Evolutionary conservation across 2,888 invertebrate species (phyloP).

Genomic region (Eristalis pertinax): DNA sequence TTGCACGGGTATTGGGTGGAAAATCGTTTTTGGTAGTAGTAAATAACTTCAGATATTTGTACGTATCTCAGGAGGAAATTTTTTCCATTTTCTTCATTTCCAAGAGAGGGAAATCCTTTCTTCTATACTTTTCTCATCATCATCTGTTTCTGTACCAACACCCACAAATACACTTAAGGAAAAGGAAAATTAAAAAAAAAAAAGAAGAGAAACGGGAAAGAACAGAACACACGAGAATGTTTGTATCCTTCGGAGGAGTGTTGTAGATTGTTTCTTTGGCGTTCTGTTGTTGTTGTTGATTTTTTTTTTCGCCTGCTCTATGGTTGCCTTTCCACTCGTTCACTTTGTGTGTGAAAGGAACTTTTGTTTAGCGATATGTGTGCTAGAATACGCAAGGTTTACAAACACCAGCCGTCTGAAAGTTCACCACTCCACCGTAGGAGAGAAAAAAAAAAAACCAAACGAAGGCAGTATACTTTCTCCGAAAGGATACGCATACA

Average conservation of each 20-base stretch:
- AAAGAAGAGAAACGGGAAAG: conserved; percentile 6
- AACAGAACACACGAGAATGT: conserved; percentile 8
- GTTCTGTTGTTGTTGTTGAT: conserved; percentile 19
- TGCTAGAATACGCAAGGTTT: conserved; percentile 68
- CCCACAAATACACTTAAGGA: conserved; percentile 43
- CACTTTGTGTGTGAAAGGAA: conserved; percentile 39
- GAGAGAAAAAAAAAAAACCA: background rate
- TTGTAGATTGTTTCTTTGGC: conserved; percentile 19
- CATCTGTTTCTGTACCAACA: conserved; percentile 65
- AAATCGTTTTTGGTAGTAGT: conserved; percentile 48
- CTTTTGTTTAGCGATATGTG: conserved; percentile 66
- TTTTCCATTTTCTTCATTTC: conserved; percentile 18
- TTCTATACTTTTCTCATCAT: conserved; percentile 48
- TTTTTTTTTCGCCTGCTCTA: conserved; percentile 7
- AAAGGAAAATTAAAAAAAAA: background rate
- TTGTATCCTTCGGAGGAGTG: conserved; percentile 47
- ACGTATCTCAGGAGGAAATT: conserved; percentile 59
- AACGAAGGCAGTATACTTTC: background rate
- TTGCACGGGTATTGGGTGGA: conserved; percentile 4
- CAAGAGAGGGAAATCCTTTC: conserved; percentile 63
- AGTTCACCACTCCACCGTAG: conserved; percentile 43
- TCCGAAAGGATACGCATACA: background rate
- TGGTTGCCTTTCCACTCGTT: no score
- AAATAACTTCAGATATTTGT: conserved; percentile 61
- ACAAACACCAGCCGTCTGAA: conserved; percentile 58